Conservation (phyloP, 1,140 invertebrate genomes). For the Trichonephila clavipes region DNA sequence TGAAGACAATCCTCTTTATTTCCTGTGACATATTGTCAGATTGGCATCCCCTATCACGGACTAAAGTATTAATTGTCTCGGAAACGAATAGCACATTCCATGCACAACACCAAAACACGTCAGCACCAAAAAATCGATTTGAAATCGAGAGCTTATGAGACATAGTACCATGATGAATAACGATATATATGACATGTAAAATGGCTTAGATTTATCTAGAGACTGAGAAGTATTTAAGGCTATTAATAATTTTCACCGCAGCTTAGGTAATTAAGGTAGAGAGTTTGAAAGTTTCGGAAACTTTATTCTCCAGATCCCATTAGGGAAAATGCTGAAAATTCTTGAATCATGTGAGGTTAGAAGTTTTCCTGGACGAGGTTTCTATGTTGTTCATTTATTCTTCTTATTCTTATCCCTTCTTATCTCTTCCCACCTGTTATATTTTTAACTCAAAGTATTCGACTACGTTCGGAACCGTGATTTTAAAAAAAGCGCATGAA, state of each 20-base stretch:
- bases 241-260: not conserved
- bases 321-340: not conserved
- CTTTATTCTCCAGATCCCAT: not conserved
- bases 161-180: not conserved
- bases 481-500: too few species aligned
- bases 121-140: not conserved
- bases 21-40: not conserved
- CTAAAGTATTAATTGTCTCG: not conserved
- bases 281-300: not conserved
- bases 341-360: too few species aligned
- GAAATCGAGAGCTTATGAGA: not conserved
- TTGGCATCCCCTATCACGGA: not conserved
- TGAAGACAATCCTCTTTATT: constrained; percentile 16
- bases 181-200: not conserved
- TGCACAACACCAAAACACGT: not conserved
- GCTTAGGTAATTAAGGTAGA: constrained; percentile 2
- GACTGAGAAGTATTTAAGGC: not conserved
- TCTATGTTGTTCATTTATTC: too few species aligned
- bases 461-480: too few species aligned
- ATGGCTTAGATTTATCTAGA: not conserved
- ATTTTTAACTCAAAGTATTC: too few species aligned
- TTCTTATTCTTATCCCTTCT: too few species aligned
- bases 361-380: too few species aligned
- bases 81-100: not conserved
- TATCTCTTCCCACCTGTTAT: too few species aligned